Conservation (phyloP, 2,888 invertebrate species). For the Amiota communis region DNA sequence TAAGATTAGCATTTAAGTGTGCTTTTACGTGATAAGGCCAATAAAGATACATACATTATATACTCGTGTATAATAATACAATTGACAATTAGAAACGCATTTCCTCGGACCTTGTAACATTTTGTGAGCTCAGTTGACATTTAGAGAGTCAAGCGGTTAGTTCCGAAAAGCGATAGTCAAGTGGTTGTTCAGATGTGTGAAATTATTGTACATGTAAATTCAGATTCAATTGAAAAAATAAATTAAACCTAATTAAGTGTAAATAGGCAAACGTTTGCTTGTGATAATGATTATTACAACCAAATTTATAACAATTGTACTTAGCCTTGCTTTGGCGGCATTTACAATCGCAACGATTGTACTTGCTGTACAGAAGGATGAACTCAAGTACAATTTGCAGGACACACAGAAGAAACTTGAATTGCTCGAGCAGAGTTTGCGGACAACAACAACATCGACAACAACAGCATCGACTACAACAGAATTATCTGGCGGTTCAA, state of each 20-base stretch:
- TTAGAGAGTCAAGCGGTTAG: conserved; percentile 36
- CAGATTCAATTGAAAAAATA: too few species aligned
- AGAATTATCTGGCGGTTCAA: not conserved
- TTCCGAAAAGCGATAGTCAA: not conserved
- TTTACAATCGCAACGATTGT: conserved; percentile 76
- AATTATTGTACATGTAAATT: too few species aligned
- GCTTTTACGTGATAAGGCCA: conserved; percentile 37
- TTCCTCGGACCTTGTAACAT: conserved; percentile 42
- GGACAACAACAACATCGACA: conserved; percentile 47
- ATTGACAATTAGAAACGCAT: conserved; percentile 15
- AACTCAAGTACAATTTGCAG: conserved; percentile 57
- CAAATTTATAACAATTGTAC: conserved; percentile 61
- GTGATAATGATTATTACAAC: conserved; percentile 63
- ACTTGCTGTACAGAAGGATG: conserved; percentile 74
- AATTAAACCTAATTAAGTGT: too few species aligned
- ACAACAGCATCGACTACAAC: conserved; percentile 36
- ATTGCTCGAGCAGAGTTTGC: conserved; percentile 54
- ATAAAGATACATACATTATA: conserved; percentile 50
- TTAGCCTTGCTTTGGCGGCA: conserved; percentile 65
- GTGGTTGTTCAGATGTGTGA: not conserved
- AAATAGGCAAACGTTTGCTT: too few species aligned
- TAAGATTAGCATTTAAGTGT: conserved; percentile 56
- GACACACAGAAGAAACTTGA: conserved; percentile 61
- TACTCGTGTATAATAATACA: not conserved
- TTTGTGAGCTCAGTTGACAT: conserved; percentile 51